Percentiles rank a stretch among this genome's conserved stretches.
These are phyloP conservation scores for Helicoverpa zea DNA, from an alignment of 1,140 invertebrate genomes.

Conservation along the genomic window DNA sequence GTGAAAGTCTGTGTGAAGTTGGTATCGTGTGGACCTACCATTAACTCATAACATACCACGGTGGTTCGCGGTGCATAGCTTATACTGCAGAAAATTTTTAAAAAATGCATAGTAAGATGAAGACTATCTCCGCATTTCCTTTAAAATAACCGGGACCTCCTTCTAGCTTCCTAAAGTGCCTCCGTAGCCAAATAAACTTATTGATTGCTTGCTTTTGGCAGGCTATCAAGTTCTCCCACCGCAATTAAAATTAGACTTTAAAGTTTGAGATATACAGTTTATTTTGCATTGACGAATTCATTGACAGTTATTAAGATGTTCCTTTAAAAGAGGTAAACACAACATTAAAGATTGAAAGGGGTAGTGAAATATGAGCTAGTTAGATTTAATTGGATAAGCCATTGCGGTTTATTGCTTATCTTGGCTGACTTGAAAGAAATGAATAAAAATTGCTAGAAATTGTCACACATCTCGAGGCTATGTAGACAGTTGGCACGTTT, in stretches of 20 bases:
- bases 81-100: background rate
- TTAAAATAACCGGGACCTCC: conserved; percentile 14
- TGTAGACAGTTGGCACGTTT: too few relatives aligned
- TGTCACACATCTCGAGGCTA: too few relatives aligned
- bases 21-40: too few relatives aligned
- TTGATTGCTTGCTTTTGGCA: conserved; percentile 46
- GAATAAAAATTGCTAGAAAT: background rate
- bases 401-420: background rate
- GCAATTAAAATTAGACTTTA: conserved; percentile 5
- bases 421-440: background rate
- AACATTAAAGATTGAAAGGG: background rate
- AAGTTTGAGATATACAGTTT: background rate
- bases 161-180: conserved; percentile 30
- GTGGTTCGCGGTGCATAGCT: too few relatives aligned
- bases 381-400: conserved; percentile 9
- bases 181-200: conserved; percentile 45
- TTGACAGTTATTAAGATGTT: conserved; percentile 26
- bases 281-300: background rate
- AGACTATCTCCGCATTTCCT: background rate
- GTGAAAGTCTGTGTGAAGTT: too few relatives aligned
- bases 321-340: conserved; percentile 9
- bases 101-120: background rate
- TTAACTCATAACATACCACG: too few relatives aligned
- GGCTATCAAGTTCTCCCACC: conserved; percentile 25
- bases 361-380: background rate